Conservation (phyloP, 2,113 vertebrate genomes). For the Cephalopterus ornatus region DNA sequence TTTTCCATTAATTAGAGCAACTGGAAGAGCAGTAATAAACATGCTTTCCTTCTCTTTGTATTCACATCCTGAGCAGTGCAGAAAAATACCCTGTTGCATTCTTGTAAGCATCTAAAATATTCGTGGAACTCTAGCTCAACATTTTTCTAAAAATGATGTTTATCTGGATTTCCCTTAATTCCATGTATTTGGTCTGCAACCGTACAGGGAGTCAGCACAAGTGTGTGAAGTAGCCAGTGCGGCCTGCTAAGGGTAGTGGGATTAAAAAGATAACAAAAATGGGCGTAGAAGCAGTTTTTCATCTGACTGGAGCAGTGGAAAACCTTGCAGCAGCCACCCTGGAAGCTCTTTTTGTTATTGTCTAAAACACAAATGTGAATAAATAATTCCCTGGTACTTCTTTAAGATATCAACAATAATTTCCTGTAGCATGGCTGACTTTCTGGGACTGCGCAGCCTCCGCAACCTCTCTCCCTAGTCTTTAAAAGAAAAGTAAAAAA, state of each 20-base stretch:
- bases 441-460: not conserved
- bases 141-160: not conserved
- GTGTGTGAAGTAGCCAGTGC: not conserved
- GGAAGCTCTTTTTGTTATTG: not conserved
- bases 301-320: not conserved
- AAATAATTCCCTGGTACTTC: conserved; percentile 1
- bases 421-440: not conserved
- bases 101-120: conserved; percentile 23
- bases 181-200: not conserved
- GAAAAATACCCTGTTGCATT: conserved; percentile 17
- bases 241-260: fast-evolving
- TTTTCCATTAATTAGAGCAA: conserved; percentile 1
- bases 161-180: conserved; percentile 10
- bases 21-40: conserved; percentile 16
- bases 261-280: not conserved
- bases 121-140: not conserved
- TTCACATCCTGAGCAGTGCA: not conserved
- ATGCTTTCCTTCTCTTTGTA: conserved; percentile 21
- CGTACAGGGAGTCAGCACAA: not conserved
- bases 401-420: not conserved
- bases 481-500: not conserved
- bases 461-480: not conserved
- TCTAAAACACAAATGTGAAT: not conserved
- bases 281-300: not conserved
- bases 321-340: not conserved